Base-by-base conservation (phyloP, 2,888 invertebrate species). In the Elysia crispata region DNA sequence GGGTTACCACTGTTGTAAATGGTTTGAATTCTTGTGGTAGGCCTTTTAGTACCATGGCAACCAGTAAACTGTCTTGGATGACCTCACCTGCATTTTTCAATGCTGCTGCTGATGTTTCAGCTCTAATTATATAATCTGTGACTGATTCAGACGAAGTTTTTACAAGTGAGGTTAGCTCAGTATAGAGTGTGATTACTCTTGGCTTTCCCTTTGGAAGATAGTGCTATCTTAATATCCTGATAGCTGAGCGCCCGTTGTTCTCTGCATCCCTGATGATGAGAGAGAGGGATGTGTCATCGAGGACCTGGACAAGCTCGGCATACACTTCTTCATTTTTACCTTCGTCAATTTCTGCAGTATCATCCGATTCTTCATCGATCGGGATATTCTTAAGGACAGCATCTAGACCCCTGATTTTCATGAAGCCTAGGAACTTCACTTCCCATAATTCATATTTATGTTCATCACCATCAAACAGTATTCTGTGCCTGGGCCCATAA, bases 31-130 rank as follows among this genome's bases (percentile, higher is more conserved):
- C 60, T 13, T 72, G 60, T 15, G 83, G 82, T 23, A 84, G 72
- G 11, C 85, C 83, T 75, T 84, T 85, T 41, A 83, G 50, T 1
- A 79, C 62, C 81, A 85, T 83, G n/a, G 85, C 83, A 15, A 83
- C 81, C 67, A 84, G 66, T 25, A 81, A 62, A 57, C 76, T 82
- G 30, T 84, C 83, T 64, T 30, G 72, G 1, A 84, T 79, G 0
- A 28, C 81, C 54, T 84, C 81, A 25, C 80, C 82, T 20, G 78
- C 82, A 73, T 72, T 70, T 74, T 50, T 64, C 18, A 82, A 50
- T 20, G 80, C 62, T 30, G 67, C 20, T 25, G 77, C 77, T 33
- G 82, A 67, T 57, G 77, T 69, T 23, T 77, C 83, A 18, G 77
- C 81, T 28, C 77, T 49, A 30, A 83, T 79, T 1, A 78, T 41